These are phyloP conservation scores for Entomobrya multifasciata DNA, from an alignment of 2,888 invertebrate genomes.

Conservation along the genomic window DNA sequence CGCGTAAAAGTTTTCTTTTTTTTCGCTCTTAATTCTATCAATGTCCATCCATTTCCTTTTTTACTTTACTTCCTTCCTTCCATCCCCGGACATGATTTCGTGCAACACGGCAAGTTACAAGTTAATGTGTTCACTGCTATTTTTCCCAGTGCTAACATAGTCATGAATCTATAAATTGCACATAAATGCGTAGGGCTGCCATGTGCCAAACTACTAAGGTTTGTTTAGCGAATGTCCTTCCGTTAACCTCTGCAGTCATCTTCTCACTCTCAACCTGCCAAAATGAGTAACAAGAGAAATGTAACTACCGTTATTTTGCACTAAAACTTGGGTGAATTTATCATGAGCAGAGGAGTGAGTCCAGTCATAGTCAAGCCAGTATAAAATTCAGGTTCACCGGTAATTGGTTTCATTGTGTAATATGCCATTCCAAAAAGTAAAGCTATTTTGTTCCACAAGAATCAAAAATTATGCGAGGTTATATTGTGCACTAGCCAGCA, in stretches of 20 bases:
- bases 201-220: neutral
- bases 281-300: neutral
- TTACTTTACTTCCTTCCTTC: constrained; percentile 44
- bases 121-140: neutral
- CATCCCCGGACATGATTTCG: too few relatives aligned
- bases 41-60: constrained; percentile 28
- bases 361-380: neutral
- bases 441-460: neutral
- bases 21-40: constrained; percentile 46
- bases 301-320: too few relatives aligned
- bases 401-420: constrained; percentile 9
- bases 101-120: too few relatives aligned
- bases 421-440: neutral
- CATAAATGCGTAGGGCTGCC: neutral
- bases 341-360: constrained; percentile 5
- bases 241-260: constrained; percentile 1
- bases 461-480: neutral
- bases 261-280: neutral
- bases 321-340: neutral
- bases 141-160: constrained; percentile 14
- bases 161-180: constrained; percentile 58
- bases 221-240: neutral
- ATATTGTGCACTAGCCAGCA: too few relatives aligned
- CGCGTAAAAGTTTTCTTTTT: constrained; percentile 1
- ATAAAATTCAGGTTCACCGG: constrained; percentile 32